Evolutionary conservation across 1,140 invertebrate genomes (phyloP).

Genomic region (Micrasema longulum): DNA sequence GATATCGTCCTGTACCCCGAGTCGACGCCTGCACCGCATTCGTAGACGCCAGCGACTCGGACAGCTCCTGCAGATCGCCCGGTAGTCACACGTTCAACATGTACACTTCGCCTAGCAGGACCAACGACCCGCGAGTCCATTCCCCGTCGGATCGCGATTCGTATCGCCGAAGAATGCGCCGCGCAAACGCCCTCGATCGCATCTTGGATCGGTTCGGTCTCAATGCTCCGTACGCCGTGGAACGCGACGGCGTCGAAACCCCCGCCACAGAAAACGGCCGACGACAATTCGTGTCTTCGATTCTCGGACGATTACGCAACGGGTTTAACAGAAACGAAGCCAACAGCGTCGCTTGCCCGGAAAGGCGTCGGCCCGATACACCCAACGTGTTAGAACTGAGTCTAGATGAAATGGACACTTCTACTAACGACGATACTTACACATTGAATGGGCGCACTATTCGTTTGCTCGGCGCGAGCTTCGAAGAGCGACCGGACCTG

Average conservation of each 20-base stretch:
- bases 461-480: conserved; percentile 60
- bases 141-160: conserved; percentile 42
- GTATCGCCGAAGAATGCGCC: conserved; percentile 38
- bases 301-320: conserved; percentile 44
- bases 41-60: conserved; percentile 46
- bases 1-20: conserved; percentile 50
- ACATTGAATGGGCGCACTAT: conserved; percentile 64
- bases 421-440: conserved; percentile 57
- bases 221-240: conserved; percentile 51
- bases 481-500: conserved; percentile 59
- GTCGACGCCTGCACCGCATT: conserved; percentile 30
- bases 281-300: conserved; percentile 39
- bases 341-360: conserved; percentile 3
- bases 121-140: conserved; percentile 25
- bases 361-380: conserved; percentile 47
- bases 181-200: conserved; percentile 49
- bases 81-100: conserved; percentile 42
- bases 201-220: conserved; percentile 52
- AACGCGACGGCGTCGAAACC: conserved; percentile 28
- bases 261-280: conserved; percentile 25
- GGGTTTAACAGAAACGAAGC: conserved; percentile 35
- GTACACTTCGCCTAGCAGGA: conserved; percentile 5
- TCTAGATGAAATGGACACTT: conserved; percentile 36
- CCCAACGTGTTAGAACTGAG: conserved; percentile 47
- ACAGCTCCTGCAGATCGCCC: conserved; percentile 45